A percentile compares a stretch with the other conserved stretches of the same genome.
phyloP scores from a whole-genome alignment of 2,797 vertebrate genomes.

The Cirrhinus mrigala region DNA sequence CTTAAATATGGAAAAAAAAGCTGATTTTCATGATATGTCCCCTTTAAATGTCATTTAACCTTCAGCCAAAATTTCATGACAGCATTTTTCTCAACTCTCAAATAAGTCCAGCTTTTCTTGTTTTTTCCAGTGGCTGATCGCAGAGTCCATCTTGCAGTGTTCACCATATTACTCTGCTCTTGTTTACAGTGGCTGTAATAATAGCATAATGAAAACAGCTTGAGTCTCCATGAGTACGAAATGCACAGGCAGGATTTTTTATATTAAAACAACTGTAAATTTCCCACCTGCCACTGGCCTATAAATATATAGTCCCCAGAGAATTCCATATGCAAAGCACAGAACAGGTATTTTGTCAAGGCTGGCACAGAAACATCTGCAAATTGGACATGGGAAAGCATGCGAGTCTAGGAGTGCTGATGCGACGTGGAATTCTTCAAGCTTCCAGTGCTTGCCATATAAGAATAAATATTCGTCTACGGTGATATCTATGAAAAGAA shows the following conservation, averaged over 20 bases:
- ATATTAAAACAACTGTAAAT: constrained; percentile 57
- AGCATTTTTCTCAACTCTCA: not conserved
- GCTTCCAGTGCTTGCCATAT: constrained; percentile 31
- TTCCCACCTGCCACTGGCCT: constrained; percentile 54
- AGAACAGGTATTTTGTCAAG: constrained; percentile 62
- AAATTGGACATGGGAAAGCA: constrained; percentile 54
- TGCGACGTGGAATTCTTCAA: constrained; percentile 43
- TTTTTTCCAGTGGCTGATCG: not conserved
- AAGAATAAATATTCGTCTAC: constrained; percentile 8
- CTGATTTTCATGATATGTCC: no score
- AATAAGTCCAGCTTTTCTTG: not conserved
- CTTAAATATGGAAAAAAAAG: no score
- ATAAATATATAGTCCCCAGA: constrained; percentile 62
- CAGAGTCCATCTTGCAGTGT: not conserved
- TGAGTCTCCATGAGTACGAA: constrained; percentile 36
- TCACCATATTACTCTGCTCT: not conserved
- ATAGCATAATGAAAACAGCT: constrained; percentile 24
- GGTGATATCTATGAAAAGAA: constrained; percentile 15
- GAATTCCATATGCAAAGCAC: constrained; percentile 61
- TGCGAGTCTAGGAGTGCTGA: constrained; percentile 50
- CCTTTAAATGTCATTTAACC: not conserved
- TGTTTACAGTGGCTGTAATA: constrained; percentile 34
- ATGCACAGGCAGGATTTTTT: constrained; percentile 44
- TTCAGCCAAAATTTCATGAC: not conserved
- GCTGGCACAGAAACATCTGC: constrained; percentile 52